These are phyloP conservation scores for Trinorchestia longiramus DNA, from an alignment of 1,140 invertebrate species.

Conservation along the genomic window DNA sequence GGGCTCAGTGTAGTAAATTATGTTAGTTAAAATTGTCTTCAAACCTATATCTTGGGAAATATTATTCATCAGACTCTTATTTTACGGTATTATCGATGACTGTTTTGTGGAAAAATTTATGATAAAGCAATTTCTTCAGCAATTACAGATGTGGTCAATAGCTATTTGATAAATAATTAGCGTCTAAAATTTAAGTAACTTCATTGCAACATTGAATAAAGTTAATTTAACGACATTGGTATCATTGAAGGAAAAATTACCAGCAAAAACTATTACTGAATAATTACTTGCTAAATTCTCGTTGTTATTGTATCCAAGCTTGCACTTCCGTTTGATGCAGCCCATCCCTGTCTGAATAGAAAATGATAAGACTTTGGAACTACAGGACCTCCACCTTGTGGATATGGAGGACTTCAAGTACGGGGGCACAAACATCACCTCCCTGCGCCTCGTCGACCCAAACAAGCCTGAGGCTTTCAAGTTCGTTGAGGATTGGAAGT, in stretches of 20 bases:
- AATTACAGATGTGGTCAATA: neutral
- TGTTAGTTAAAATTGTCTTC: neutral
- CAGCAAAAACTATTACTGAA: neutral
- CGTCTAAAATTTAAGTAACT: neutral
- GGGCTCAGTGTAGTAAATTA: neutral
- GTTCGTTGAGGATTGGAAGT: conserved; percentile 63
- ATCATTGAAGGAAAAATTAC: neutral
- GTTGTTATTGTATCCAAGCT: neutral
- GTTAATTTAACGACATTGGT: neutral
- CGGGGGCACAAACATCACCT: conserved; percentile 92
- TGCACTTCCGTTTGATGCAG: neutral
- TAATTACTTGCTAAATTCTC: neutral
- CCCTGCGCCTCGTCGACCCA: conserved; percentile 85
- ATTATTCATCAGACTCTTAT: neutral
- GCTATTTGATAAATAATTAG: neutral
- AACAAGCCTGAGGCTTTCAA: conserved; percentile 78
- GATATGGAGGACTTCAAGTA: conserved; percentile 94
- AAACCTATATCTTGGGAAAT: neutral
- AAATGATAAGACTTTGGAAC: too few relatives aligned
- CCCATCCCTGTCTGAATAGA: too few relatives aligned
- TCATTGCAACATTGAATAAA: neutral
- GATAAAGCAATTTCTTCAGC: neutral
- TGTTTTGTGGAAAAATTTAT: neutral
- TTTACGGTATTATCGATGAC: neutral
- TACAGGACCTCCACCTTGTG: conserved; percentile 87